Conservation (phyloP, 2,888 invertebrate species). For the Drosophila maculinotata region DNA sequence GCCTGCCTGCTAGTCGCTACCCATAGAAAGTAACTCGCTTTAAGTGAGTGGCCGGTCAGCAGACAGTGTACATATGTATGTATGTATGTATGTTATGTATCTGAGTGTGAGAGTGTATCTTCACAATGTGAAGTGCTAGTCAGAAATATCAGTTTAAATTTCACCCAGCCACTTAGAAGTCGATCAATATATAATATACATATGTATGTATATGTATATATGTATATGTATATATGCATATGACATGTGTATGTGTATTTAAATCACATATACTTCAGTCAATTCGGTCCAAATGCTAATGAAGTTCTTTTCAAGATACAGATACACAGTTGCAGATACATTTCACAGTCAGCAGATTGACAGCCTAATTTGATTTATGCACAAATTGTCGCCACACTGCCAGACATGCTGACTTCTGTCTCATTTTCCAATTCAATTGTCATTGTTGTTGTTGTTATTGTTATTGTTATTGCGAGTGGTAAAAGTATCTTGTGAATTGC, state of each 20-base stretch:
- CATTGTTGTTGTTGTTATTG: slow-evolving; percentile 1
- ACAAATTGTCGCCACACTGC: slow-evolving; percentile 42
- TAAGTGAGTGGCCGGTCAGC: slow-evolving; percentile 30
- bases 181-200: too few relatives aligned
- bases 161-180: too few relatives aligned
- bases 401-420: slow-evolving; percentile 38
- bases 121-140: slow-evolving; percentile 41
- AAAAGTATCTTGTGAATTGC: slow-evolving; percentile 37
- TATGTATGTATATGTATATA: background rate
- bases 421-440: slow-evolving; percentile 27
- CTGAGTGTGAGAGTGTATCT: slow-evolving; percentile 7
- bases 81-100: too few relatives aligned
- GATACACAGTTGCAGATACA: slow-evolving; percentile 7
- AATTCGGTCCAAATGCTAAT: slow-evolving; percentile 34
- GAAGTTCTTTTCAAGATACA: slow-evolving; percentile 36
- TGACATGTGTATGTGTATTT: background rate
- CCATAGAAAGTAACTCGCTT: slow-evolving; percentile 65
- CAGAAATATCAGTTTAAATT: too few relatives aligned
- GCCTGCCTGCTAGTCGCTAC: too few relatives aligned
- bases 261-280: background rate
- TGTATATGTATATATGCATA: background rate
- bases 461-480: slow-evolving; percentile 7
- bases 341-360: slow-evolving; percentile 38
- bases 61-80: background rate
- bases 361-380: slow-evolving; percentile 61